Conservation (phyloP, 2,888 invertebrate species). For the Pharmacophagus antenor region DNA sequence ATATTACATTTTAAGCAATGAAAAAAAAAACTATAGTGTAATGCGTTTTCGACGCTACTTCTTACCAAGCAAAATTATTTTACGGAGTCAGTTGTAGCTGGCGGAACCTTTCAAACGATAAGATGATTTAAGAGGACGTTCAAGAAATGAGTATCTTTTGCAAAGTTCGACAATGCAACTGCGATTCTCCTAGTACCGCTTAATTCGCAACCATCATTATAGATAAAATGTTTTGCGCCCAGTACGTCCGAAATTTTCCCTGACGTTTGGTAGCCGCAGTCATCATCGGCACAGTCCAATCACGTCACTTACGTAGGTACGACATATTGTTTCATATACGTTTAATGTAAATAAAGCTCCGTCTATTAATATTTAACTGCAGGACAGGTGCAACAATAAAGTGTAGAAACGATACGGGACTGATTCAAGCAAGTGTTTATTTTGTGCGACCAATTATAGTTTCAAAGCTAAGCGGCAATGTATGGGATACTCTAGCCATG, state of each 20-base stretch:
- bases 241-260: slow-evolving; percentile 5
- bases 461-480: not conserved
- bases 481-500: no score
- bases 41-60: no score
- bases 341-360: slow-evolving; percentile 27
- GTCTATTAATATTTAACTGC: slow-evolving; percentile 41
- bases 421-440: slow-evolving; percentile 13
- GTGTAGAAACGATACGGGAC: slow-evolving; percentile 3
- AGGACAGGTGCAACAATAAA: slow-evolving; percentile 26
- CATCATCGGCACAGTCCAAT: slow-evolving; percentile 25
- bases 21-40: no score
- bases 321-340: slow-evolving; percentile 31
- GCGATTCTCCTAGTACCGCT: no score
- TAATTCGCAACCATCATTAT: no score
- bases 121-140: no score
- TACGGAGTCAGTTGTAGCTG: no score
- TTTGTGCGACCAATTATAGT: not conserved
- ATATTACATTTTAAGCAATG: no score
- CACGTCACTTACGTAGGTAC: slow-evolving; percentile 32
- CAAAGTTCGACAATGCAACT: no score
- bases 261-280: slow-evolving; percentile 11
- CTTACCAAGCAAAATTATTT: no score
- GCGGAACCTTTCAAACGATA: no score
- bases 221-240: not conserved
- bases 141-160: no score